These are phyloP conservation scores for Phalacrocorax pelagicus DNA, from an alignment of 2,113 vertebrate species.

Conservation along the genomic window DNA sequence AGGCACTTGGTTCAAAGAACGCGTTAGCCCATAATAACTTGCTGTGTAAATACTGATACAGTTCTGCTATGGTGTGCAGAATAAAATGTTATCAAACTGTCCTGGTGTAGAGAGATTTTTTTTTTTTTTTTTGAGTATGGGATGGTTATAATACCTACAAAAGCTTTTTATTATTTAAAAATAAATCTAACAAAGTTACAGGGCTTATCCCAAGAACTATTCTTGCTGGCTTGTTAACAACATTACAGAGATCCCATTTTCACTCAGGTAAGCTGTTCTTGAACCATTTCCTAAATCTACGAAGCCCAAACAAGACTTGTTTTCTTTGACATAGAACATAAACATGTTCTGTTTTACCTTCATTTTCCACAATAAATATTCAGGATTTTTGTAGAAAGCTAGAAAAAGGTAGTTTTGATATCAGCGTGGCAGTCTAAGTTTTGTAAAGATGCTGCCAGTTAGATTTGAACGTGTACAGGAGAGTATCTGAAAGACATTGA, in stretches of 20 bases:
- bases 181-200: neutral
- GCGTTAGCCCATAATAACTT: neutral
- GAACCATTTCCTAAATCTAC: neutral
- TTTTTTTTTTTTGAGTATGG: neutral
- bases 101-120: neutral
- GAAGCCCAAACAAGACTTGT: neutral
- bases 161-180: neutral
- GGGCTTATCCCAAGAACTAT: neutral
- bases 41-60: neutral
- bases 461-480: neutral
- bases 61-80: neutral
- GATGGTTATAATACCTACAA: neutral
- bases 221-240: conserved; percentile 21
- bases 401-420: neutral
- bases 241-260: conserved; percentile 15
- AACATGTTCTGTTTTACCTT: neutral
- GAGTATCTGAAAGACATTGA: neutral
- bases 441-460: neutral
- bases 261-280: neutral
- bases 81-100: neutral
- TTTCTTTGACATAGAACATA: conserved; percentile 13
- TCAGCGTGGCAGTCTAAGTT: neutral
- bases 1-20: neutral
- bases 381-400: neutral
- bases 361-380: neutral